phyloP scores from a whole-genome alignment of 2,797 vertebrate species.

The Argentina silus region DNA sequence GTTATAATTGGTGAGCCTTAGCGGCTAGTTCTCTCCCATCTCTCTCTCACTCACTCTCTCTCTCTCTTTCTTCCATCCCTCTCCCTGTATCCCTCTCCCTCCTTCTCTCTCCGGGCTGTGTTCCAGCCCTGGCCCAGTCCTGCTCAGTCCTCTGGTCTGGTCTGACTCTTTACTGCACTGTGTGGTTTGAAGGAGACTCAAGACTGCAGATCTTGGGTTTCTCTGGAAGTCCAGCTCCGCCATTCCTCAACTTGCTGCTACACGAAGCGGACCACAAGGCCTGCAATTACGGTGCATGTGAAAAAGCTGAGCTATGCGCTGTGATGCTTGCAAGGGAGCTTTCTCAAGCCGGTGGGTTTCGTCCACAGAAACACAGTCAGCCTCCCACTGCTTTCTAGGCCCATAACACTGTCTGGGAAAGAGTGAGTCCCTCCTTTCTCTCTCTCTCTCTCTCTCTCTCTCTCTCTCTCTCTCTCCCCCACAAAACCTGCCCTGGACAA shows the following conservation, averaged over 20 bases:
- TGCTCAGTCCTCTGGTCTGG: background rate
- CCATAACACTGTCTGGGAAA: constrained; percentile 63
- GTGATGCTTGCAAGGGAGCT: constrained; percentile 54
- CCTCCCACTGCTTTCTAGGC: constrained; percentile 60
- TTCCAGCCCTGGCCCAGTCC: constrained; percentile 42
- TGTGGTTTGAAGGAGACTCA: constrained; percentile 24
- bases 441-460: constrained; percentile 14
- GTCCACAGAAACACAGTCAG: constrained; percentile 50
- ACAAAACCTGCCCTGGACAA: constrained; percentile 35
- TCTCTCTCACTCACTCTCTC: background rate
- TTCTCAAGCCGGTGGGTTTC: constrained; percentile 64
- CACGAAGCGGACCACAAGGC: constrained; percentile 57
- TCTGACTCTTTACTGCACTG: background rate
- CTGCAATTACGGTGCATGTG: constrained; percentile 70
- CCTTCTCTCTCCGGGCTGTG: constrained; percentile 50
- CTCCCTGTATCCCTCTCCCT: background rate
- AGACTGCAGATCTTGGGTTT: constrained; percentile 55
- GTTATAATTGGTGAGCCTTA: constrained; percentile 59
- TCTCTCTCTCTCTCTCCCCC: constrained; percentile 8
- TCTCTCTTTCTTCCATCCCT: background rate
- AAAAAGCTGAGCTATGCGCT: constrained; percentile 64
- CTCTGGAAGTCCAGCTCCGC: constrained; percentile 38
- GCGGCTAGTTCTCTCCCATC: constrained; percentile 31
- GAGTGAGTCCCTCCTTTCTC: constrained; percentile 24
- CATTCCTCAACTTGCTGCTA: constrained; percentile 50